A percentile compares a stretch with the other conserved stretches of the same genome.
Evolutionary conservation across 2,888 invertebrate genomes (phyloP).

Genomic region (Zygothrica quintamaculata): DNA sequence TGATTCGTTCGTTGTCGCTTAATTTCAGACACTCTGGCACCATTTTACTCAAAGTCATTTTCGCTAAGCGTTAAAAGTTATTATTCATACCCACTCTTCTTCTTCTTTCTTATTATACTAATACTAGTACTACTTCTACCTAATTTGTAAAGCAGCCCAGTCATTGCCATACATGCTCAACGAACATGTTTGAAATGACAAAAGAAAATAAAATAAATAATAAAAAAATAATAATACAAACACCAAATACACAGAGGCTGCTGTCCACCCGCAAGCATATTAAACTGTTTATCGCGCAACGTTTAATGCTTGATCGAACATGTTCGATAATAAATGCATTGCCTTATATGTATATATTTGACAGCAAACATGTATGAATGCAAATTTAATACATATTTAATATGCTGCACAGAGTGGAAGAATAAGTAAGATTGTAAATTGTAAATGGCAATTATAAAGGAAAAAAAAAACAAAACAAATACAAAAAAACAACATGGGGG

Average conservation of each 20-base stretch:
- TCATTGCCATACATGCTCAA: no score
- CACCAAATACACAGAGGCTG: no score
- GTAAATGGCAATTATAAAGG: no score
- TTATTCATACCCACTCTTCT: conserved; percentile 58
- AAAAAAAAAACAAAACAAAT: conserved; percentile 13
- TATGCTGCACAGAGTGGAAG: background rate
- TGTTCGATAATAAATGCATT: no score
- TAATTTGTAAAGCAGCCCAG: no score
- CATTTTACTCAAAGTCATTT: conserved; percentile 72
- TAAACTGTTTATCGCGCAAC: background rate
- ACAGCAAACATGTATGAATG: background rate
- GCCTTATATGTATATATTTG: background rate
- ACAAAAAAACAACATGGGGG: conserved; percentile 37
- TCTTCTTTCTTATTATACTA: conserved; percentile 27
- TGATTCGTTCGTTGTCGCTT: conserved; percentile 52
- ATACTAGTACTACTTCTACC: no score
- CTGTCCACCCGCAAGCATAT: conserved; percentile 5
- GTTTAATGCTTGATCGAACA: no score
- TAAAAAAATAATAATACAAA: no score
- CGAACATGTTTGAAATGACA: no score
- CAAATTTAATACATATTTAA: background rate
- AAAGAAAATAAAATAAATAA: no score
- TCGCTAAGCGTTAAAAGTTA: conserved; percentile 57
- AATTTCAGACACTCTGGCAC: conserved; percentile 74
- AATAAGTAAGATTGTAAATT: no score